Evolutionary conservation across 1,140 invertebrate species (phyloP).

Genomic region (Cotesia typhae): DNA sequence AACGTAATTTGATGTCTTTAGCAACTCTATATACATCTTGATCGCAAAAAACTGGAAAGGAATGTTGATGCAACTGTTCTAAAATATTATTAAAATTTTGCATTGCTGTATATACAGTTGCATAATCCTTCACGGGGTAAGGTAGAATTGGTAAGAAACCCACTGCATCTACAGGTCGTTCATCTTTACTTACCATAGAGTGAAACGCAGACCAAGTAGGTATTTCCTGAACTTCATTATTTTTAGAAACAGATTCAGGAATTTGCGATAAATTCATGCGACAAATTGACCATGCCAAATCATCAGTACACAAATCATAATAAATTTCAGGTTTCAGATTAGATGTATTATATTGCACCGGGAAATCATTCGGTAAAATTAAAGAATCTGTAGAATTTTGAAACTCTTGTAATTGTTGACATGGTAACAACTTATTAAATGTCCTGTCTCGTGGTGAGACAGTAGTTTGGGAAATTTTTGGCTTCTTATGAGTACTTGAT

Average conservation of each 20-base stretch:
- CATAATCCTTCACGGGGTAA: conserved; percentile 23
- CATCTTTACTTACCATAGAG: conserved; percentile 9
- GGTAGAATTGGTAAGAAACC: conserved; percentile 25
- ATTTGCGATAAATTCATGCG: conserved; percentile 21
- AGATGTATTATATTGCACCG: neutral
- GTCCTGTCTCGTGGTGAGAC: neutral
- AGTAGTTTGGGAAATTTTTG: conserved; percentile 21
- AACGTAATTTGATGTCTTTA: conserved; percentile 3
- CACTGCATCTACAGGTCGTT: conserved; percentile 13
- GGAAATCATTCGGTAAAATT: conserved; percentile 5
- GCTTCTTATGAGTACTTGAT: neutral
- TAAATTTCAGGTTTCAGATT: neutral
- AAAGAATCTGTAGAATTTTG: neutral
- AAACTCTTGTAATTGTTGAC: conserved; percentile 18
- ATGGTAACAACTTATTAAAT: conserved; percentile 1
- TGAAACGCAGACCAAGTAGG: conserved; percentile 27
- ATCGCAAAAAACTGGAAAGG: conserved; percentile 25
- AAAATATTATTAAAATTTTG: conserved; percentile 23
- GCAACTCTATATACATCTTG: conserved; percentile 14
- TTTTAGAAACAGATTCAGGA: neutral
- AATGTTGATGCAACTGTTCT: conserved; percentile 20
- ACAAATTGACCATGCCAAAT: conserved; percentile 13
- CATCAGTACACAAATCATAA: neutral
- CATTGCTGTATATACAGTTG: conserved; percentile 27
- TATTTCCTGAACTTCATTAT: neutral